Conservation (phyloP, 2,888 invertebrate species). For the Tuta absoluta region DNA sequence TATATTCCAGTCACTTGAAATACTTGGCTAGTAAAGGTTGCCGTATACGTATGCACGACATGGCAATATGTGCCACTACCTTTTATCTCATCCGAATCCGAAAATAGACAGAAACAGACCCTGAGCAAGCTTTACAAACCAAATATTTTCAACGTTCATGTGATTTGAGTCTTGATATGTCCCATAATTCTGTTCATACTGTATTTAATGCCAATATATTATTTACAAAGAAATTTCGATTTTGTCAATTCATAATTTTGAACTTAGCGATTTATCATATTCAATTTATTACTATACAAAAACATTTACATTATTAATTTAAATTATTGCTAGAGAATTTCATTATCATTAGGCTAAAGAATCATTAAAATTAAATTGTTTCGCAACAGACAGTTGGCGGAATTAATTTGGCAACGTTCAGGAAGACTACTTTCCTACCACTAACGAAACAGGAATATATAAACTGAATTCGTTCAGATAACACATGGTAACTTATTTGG, state of each 20-base stretch:
- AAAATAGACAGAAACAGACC: not conserved
- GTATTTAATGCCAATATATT: conserved; percentile 35
- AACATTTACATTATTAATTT: conserved; percentile 75
- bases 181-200: conserved; percentile 51
- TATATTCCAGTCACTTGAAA: conserved; percentile 36
- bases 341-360: conserved; percentile 73
- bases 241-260: conserved; percentile 49
- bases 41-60: not conserved
- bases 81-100: not conserved
- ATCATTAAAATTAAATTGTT: conserved; percentile 69
- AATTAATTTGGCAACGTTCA: conserved; percentile 79
- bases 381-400: conserved; percentile 78
- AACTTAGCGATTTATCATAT: conserved; percentile 58
- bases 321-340: conserved; percentile 80
- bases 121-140: not conserved
- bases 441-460: conserved; percentile 79
- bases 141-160: conserved; percentile 48
- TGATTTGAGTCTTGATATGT: conserved; percentile 57
- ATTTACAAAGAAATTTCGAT: conserved; percentile 63
- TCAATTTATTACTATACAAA: conserved; percentile 75
- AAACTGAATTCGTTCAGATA: conserved; percentile 79
- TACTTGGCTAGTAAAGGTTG: conserved; percentile 39
- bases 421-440: conserved; percentile 81
- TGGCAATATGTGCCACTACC: not conserved
- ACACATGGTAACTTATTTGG: conserved; percentile 77